Evolutionary conservation across 2,797 vertebrate genomes (phyloP).

Genomic region (Centropyge bicolor): DNA sequence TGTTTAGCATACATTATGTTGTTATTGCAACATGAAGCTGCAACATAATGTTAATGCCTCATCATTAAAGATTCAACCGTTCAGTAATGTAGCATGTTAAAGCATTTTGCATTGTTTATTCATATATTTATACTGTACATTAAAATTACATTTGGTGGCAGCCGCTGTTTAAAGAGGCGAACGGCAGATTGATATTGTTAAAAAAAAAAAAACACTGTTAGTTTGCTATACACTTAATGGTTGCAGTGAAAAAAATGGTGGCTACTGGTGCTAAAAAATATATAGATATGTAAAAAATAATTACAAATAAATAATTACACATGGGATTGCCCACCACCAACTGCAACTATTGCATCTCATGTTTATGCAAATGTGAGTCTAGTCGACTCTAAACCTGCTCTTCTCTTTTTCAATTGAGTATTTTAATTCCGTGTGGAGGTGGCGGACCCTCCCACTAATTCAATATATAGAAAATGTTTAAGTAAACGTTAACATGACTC

Average conservation of each 20-base stretch:
- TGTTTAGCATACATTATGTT: neutral
- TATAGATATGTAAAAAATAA: neutral
- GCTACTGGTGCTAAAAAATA: neutral
- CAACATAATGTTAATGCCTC: neutral
- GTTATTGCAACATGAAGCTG: neutral
- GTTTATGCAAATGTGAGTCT: neutral
- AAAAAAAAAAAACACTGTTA: slow-evolving; percentile 23
- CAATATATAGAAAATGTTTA: neutral
- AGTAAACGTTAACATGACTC: neutral
- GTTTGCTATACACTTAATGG: neutral
- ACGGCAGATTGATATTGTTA: neutral
- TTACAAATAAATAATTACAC: slow-evolving; percentile 57
- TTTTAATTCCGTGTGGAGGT: neutral
- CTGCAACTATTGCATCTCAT: neutral
- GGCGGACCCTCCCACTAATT: neutral
- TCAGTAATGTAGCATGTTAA: slow-evolving; percentile 5
- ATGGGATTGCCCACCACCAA: neutral
- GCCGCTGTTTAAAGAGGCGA: slow-evolving; percentile 16
- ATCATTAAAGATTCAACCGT: slow-evolving; percentile 18
- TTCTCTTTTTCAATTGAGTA: neutral
- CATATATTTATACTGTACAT: slow-evolving; percentile 42
- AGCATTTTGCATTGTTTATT: slow-evolving; percentile 30
- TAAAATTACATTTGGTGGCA: slow-evolving; percentile 29
- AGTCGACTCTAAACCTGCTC: neutral
- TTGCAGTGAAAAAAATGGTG: neutral